Conservation (phyloP, 2,888 invertebrate genomes). For the Andrena camellia region DNA sequence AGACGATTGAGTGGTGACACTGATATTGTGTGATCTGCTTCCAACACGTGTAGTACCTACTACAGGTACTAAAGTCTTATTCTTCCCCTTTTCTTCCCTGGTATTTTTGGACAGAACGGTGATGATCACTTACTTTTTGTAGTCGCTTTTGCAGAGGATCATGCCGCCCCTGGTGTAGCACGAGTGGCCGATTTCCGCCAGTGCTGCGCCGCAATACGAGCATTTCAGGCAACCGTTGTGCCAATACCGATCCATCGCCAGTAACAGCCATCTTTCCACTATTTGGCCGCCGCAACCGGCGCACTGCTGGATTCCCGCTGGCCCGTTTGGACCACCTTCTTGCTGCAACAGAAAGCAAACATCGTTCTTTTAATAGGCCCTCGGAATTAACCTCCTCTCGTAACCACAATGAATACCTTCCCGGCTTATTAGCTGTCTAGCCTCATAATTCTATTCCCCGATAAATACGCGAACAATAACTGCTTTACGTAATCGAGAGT, state of each 20-base stretch:
- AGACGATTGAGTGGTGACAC: no score
- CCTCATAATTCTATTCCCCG: not conserved
- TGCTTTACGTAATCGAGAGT: constrained; percentile 23
- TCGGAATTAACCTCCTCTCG: not conserved
- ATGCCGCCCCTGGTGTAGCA: constrained; percentile 97
- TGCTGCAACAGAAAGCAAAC: constrained; percentile 78
- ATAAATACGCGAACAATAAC: constrained; percentile 30
- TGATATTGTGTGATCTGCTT: no score
- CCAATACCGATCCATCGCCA: constrained; percentile 98
- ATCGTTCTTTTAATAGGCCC: not conserved
- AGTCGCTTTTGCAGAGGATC: constrained; percentile 98
- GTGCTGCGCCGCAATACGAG: constrained; percentile 94
- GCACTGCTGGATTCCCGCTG: constrained; percentile 90
- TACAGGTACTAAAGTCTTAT: no score
- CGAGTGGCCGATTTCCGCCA: constrained; percentile 96
- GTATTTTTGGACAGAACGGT: not conserved
- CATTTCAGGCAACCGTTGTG: constrained; percentile 98
- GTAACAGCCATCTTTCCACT: constrained; percentile 95
- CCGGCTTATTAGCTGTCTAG: no score
- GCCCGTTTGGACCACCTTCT: constrained; percentile 82
- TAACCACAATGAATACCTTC: no score
- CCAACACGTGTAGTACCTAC: no score
- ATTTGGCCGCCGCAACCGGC: constrained; percentile 97
- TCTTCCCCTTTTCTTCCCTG: no score
- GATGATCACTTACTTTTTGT: constrained; percentile 91